Base-by-base conservation (phyloP, 2,113 vertebrate genomes). In the Oreotrochilus melanogaster region DNA sequence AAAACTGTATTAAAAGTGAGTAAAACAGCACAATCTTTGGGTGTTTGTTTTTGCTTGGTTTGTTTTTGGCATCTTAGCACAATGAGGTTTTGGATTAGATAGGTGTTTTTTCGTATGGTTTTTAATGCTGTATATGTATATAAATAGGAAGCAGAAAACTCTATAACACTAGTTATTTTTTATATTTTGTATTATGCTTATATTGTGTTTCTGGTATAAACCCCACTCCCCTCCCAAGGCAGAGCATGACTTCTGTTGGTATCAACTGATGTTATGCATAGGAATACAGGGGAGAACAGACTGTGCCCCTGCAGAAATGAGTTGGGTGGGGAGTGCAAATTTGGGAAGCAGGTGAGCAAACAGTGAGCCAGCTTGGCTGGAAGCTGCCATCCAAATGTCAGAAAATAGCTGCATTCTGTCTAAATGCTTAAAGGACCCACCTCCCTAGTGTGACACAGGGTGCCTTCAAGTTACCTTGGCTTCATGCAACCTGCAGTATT, bases 141-240 rank as follows among this genome's bases (percentile, higher is more conserved):
- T 97, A 97, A 96, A 96, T 94, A 98, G 96, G 95, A 96, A 93
- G 89, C 93, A 87, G 93, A 92, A 96, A 89, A 93, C 67, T 86
- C 88, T 88, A 45, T 79, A 95, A 98, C 97, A 97, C 92, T 97
- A 97, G 97, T 98, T 97, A 97, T 97, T 97, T 98, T 97, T 98
- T 98, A 97, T 95, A 97, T 93, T 98, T 98, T 97, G 87, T 97
- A 97, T 95, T 96, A 97, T 56, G 89, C 97, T 94, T 93, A 67
- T 56, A 21, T 89, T 93, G 95, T 94, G 97, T 97, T 98, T 89
- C 95, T 96, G 94, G 75, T 95, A 65, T 94, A 66, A 90, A 70
- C 82, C 75, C 78, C 78, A 4, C 62, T 72, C 78, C 76, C 66
- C 75, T 91, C 12, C 84, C 22, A 37, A 93, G 92, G 94, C 78